Base-by-base conservation (phyloP, 2,888 invertebrate genomes). In the Meandrusa payeni region DNA sequence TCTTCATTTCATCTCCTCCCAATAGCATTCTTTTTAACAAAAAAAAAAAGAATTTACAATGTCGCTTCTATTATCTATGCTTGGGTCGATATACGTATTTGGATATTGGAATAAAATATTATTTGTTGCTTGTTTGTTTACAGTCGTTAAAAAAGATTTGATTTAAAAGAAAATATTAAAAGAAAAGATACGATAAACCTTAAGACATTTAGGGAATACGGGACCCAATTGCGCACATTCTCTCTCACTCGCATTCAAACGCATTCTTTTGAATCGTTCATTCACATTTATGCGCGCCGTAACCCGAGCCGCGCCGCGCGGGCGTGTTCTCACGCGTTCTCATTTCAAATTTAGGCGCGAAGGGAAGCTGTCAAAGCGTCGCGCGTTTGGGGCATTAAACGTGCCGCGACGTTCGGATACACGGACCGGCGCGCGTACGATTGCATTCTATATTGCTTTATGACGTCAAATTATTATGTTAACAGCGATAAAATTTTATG, bases 241-340 rank as follows among this genome's bases (percentile, higher is more conserved):
- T n/a, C n/a, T n/a, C 9, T 5, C 11, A n/a, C 3, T 15, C 10
- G 22, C 13, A 6, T 29, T 11, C 2, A 1, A 11, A 19, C 9
- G 23, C 32, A 32, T 32, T 40, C 28, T 39, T 3, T 33, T 24
- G 43, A 43, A 48, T 40, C 59, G 67, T 69, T 73, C 72, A 76
- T 76, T 76, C 75, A 71, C 65, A 70, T 78, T 72, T 69, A 57
- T 62, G 67, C 59, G 64, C 61, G 61, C 59, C 57, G 75, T 74
- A 73, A 79, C 71, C 71, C 62, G 69, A 73, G 60, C 55, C 62
- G 58, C 52, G 69, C 70, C 70, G 59, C 70, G 59, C 69, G 57
- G 69, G 78, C 71, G 64, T 54, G 72, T 78, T 83, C 81, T 74
- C 85, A 80, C 82, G 79, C 75, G 70, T 69, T 73, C 76, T 64